Evolutionary conservation across 2,797 vertebrate genomes (phyloP), one percentile per base, ranked within the genome.

Genomic region (Sebastes alutus): DNA sequence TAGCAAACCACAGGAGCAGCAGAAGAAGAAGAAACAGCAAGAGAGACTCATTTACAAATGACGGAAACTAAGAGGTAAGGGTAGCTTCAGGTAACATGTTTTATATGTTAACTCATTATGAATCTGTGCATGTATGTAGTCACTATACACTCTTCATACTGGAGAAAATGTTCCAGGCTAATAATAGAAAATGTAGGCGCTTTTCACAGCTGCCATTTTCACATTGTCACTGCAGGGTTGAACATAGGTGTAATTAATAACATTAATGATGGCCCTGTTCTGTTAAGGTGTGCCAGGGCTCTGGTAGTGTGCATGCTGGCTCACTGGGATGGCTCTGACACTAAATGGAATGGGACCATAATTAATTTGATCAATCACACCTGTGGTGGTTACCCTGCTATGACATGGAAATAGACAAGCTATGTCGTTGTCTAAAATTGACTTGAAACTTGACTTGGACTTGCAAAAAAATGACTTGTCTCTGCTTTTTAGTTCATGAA

Each of bases 31-130:
- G 64, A 61, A 20, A 23, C 63, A 54, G 23, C 4, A 20, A 77
- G 35, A 6, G 35, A 79, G 2, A 32, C 70, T 59, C 23, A 9
- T 77, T 56, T n/a, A 46, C 59, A 68, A 71, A 92, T 93, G 93
- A 79, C 89, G 1, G 92, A 92, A 30, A 60, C 84, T 2, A 20
- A 35, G 27, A 85, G 81, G 94, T 94, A 81, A 85, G 88, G 35
- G 35, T 38, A 16, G 18, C 32, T 60, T n/a, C 25, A 23, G 23
- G 13, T 27, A 4, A 2, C 22, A 35, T 55, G 23, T 64, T 22
- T 13, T 33, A 23, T 3, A 20, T 64, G 49, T 23, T 59, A 56
- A 56, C 13, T 61, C 4, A 35, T 20, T 38, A 52, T n/a, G 32
- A 61, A 52, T 38, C 60, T 38, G 60, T 11, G 14, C 9, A 4